These are phyloP conservation scores for Thermophis baileyi DNA, from an alignment of 2,113 vertebrate species.

Conservation along the genomic window DNA sequence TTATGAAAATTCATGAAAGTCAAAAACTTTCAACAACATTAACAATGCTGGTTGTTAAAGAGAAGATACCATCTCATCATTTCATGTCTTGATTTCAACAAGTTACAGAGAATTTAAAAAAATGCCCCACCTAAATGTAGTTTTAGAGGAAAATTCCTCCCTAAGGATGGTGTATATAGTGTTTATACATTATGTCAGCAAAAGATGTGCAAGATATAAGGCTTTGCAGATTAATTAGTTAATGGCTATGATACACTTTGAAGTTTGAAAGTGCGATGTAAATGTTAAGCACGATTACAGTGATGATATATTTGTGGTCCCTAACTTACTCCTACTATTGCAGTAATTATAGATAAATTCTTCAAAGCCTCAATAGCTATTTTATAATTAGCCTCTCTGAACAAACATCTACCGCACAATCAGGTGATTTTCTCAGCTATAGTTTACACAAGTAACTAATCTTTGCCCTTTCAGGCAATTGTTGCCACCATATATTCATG, in stretches of 20 bases:
- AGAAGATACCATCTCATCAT: not conserved
- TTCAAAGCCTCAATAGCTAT: conserved; percentile 36
- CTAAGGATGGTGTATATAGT: conserved; percentile 31
- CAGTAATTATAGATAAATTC: conserved; percentile 49
- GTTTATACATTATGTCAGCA: conserved; percentile 42
- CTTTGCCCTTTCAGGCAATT: conserved; percentile 50
- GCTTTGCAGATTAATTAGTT: conserved; percentile 55
- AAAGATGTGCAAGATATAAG: conserved; percentile 36
- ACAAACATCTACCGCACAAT: conserved; percentile 50
- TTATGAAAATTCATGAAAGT: not conserved
- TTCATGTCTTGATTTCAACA: not conserved
- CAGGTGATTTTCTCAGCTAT: conserved; percentile 41
- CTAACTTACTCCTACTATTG: conserved; percentile 41
- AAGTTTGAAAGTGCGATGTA: conserved; percentile 42
- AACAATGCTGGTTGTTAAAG: not conserved
- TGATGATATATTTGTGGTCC: conserved; percentile 44
- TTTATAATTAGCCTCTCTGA: conserved; percentile 51
- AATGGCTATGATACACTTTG: conserved; percentile 55
- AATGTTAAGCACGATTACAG: conserved; percentile 39
- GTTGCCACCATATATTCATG: conserved; percentile 46
- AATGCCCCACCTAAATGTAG: conserved; percentile 11
- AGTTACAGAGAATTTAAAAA: not conserved
- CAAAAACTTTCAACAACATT: not conserved
- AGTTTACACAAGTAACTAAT: conserved; percentile 23
- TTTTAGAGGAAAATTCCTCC: conserved; percentile 36